Evolutionary conservation across 1,140 invertebrate species (phyloP).

Genomic region (Brachionus paranguensis): DNA sequence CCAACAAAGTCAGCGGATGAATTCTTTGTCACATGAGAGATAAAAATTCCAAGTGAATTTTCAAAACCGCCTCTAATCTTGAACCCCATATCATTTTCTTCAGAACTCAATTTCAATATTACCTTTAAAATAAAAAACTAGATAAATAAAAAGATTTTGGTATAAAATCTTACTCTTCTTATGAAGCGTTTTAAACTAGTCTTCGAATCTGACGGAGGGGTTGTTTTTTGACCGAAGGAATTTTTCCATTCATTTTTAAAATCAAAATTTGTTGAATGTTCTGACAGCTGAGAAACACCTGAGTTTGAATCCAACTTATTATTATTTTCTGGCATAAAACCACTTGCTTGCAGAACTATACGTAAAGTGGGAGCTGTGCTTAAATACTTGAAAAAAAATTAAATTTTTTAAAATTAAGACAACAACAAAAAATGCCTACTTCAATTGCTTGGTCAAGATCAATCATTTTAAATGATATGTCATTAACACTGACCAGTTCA

Average conservation of each 20-base stretch:
- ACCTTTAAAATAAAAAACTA: neutral
- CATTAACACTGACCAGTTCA: conserved; percentile 39
- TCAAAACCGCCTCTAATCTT: conserved; percentile 36
- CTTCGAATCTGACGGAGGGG: conserved; percentile 17
- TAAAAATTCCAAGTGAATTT: conserved; percentile 24
- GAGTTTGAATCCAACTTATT: neutral
- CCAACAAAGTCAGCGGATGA: conserved; percentile 9
- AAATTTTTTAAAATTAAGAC: neutral
- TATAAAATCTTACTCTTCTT: neutral
- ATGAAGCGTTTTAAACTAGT: neutral
- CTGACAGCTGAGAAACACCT: neutral
- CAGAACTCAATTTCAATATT: neutral
- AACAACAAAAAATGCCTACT: neutral
- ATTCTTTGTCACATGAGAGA: neutral
- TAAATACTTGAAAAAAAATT: neutral
- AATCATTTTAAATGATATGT: conserved; percentile 40
- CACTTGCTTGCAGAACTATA: conserved; percentile 28
- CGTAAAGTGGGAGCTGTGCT: conserved; percentile 8
- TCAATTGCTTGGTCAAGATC: conserved; percentile 32
- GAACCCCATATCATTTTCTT: conserved; percentile 31
- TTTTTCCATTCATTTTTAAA: conserved; percentile 32
- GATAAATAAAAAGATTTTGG: neutral
- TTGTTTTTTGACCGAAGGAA: neutral
- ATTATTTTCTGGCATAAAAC: conserved; percentile 30
- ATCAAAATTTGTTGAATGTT: conserved; percentile 12